phyloP scores from a whole-genome alignment of 2,888 invertebrate species.

The Tetragnatha montana region DNA sequence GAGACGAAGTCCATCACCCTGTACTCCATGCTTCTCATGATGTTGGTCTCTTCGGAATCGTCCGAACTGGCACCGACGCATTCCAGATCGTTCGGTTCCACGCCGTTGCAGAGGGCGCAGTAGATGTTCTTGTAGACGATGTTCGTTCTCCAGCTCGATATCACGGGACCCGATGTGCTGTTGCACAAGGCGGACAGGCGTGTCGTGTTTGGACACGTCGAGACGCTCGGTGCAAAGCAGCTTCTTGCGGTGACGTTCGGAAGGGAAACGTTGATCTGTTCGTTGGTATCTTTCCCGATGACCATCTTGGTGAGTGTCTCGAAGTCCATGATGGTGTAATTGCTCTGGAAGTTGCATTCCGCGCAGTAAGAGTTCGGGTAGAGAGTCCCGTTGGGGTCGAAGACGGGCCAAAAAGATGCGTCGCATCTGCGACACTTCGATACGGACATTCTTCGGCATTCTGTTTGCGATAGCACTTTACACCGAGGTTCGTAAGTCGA shows the following conservation, averaged over 20 bases:
- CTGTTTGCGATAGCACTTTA: background rate
- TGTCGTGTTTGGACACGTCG: background rate
- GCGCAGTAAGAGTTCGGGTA: slow-evolving; percentile 64
- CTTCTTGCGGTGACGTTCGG: background rate
- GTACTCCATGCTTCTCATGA: slow-evolving; percentile 2
- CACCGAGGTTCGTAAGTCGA: slow-evolving; percentile 22
- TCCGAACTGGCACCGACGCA: slow-evolving; percentile 18
- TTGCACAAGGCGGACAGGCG: slow-evolving; percentile 22
- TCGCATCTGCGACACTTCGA: slow-evolving; percentile 18
- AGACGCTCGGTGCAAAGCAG: slow-evolving; percentile 29
- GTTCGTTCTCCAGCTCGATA: background rate
- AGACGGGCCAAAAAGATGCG: slow-evolving; percentile 39
- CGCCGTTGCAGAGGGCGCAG: slow-evolving; percentile 63
- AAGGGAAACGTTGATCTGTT: background rate
- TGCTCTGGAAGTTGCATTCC: slow-evolving; percentile 51
- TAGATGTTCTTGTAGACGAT: slow-evolving; percentile 61
- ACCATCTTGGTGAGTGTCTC: background rate
- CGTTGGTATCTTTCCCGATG: background rate
- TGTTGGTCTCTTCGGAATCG: background rate
- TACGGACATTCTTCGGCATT: slow-evolving; percentile 9
- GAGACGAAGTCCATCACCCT: slow-evolving; percentile 33
- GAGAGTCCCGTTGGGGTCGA: slow-evolving; percentile 15
- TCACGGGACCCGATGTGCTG: slow-evolving; percentile 39
- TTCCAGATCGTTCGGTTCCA: slow-evolving; percentile 14
- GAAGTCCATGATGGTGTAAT: background rate